Evolutionary conservation across 2,113 vertebrate species (phyloP), one percentile per base, ranked within the genome.

Genomic region (Eptesicus fuscus): DNA sequence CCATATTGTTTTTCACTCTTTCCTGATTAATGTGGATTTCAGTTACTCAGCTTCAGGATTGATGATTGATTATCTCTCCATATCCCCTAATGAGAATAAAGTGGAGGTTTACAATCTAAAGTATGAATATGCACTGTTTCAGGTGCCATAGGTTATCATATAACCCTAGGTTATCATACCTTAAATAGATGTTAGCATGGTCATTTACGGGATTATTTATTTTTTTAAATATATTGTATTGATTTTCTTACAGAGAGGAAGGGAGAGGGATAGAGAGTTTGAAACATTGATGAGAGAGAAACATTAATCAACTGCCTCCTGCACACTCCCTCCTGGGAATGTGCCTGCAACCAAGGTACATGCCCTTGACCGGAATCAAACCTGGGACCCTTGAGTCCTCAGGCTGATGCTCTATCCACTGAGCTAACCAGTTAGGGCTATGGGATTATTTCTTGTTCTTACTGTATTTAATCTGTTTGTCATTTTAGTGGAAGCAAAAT

Each of bases 401-500:
- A 51, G 49, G 49, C 16, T 17, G 49, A 51, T 17, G 49, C 49
- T 51, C 49, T 51, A 51, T 51, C 16, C 49, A 51, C 49, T 51
- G 49, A 51, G 49, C 14, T 16, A 51, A 16, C 47, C 16, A 51
- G 49, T 51, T 51, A 51, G 16, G 49, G 49, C 16, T 51, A 77
- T 23, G 42, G 10, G 17, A 51, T 86, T 80, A 61, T 61, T 84
- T 84, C 8, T 67, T 83, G 28, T 73, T 84, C 71, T 85, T 88
- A 14, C 28, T 40, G 2, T 90, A 18, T 78, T 78, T 95, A 42
- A 70, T 32, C n/a, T n/a, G n/a, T n/a, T 87, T 71, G 9, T 91
- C 56, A 80, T 95, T 91, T 88, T 74, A 65, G 61, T 73, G 40
- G 28, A 94, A 28, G 10, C 70, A 92, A 93, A 88, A n/a, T 92